Evolutionary conservation across 2,113 vertebrate species (phyloP).

Genomic region (Platichthys flesus): DNA sequence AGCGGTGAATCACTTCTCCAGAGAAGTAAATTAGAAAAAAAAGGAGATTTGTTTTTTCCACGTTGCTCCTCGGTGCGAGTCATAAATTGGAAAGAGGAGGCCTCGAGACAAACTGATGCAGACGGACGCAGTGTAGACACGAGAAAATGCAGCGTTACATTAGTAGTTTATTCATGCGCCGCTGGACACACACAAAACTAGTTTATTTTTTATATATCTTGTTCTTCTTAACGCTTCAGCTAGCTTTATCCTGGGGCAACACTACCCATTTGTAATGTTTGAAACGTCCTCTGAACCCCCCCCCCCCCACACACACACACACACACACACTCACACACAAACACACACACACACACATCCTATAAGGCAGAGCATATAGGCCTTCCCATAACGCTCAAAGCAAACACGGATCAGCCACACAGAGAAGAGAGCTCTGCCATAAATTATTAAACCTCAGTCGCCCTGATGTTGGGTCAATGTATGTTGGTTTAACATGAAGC

Average conservation of each 20-base stretch:
- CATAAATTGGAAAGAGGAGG: constrained; percentile 30
- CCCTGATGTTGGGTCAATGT: constrained; percentile 39
- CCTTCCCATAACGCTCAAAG: constrained; percentile 25
- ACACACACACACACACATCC: neutral
- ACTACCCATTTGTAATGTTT: constrained; percentile 47
- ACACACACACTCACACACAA: neutral
- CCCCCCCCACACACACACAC: constrained; percentile 3
- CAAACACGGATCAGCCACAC: constrained; percentile 43
- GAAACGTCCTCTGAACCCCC: constrained; percentile 6
- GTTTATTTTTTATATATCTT: constrained; percentile 23
- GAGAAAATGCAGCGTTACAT: constrained; percentile 30
- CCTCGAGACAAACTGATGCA: constrained; percentile 44
- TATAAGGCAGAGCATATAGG: constrained; percentile 17
- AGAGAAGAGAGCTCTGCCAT: constrained; percentile 32
- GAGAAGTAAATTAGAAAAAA: constrained; percentile 18
- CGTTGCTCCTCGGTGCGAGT: constrained; percentile 20
- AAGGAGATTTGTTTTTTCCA: constrained; percentile 13
- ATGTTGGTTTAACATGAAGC: constrained; percentile 51
- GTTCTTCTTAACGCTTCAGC: constrained; percentile 55
- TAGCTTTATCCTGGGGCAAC: constrained; percentile 49
- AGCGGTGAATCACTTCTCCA: neutral
- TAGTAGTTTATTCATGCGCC: constrained; percentile 51
- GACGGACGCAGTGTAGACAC: constrained; percentile 48
- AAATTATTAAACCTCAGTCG: constrained; percentile 49
- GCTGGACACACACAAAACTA: constrained; percentile 33